Percentiles rank a stretch among this genome's conserved stretches.
phyloP scores from a whole-genome alignment of 1,140 invertebrate species.

The Aphis craccivora region DNA sequence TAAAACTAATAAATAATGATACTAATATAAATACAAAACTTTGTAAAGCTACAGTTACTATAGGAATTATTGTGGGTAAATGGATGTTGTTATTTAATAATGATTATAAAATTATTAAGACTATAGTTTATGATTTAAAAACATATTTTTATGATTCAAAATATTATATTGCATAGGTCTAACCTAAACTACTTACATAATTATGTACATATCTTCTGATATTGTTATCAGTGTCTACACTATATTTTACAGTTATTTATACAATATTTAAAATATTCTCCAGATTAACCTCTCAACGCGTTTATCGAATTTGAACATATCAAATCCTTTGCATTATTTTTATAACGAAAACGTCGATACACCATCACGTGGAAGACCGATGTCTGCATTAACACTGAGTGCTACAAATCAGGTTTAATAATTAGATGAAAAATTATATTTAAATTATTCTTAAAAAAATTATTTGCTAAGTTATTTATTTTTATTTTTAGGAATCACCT shows the following conservation, averaged over 20 bases:
- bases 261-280: not conserved
- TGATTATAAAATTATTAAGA: not conserved
- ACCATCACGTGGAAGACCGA: not conserved
- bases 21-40: not conserved
- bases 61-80: not conserved
- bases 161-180: no score
- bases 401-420: conserved; percentile 30
- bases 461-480: not conserved
- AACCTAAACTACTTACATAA: no score
- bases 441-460: not conserved
- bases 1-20: not conserved
- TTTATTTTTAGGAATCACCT: conserved; percentile 32
- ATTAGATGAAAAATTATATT: not conserved
- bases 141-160: no score
- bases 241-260: not conserved
- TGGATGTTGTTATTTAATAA: not conserved
- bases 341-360: conserved; percentile 18
- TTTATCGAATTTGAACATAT: conserved; percentile 28
- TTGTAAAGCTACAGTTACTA: not conserved
- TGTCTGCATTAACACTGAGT: conserved; percentile 34
- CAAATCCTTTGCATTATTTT: conserved; percentile 41
- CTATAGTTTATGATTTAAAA: no score
- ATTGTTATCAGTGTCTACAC: not conserved
- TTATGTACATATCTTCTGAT: not conserved
- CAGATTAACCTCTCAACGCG: conserved; percentile 37